phyloP scores from a whole-genome alignment of 2,797 vertebrate species.

The Cirrhinus mrigala region DNA sequence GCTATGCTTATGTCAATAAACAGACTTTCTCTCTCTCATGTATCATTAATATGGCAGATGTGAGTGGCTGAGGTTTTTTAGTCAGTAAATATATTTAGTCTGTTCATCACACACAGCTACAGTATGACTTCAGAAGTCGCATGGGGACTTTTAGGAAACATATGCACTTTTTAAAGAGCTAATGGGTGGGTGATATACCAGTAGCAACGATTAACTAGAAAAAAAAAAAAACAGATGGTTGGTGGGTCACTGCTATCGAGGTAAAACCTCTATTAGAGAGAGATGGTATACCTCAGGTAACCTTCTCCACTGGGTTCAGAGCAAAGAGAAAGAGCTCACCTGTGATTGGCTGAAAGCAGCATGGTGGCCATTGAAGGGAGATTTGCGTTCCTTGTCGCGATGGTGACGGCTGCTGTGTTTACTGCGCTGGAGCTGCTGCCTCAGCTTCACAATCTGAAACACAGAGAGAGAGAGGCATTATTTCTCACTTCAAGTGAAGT shows the following conservation, averaged over 20 bases:
- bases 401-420: constrained; percentile 90
- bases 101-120: neutral
- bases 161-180: neutral
- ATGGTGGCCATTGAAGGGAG: constrained; percentile 89
- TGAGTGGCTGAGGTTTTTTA: neutral
- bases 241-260: neutral
- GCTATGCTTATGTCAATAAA: constrained; percentile 10
- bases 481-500: neutral
- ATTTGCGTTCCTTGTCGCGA: constrained; percentile 87
- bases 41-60: neutral
- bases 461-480: constrained; percentile 19
- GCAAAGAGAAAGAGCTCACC: constrained; percentile 71
- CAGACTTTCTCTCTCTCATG: neutral
- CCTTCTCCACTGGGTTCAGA: constrained; percentile 20
- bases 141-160: neutral
- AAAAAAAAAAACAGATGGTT: neutral
- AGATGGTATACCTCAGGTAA: constrained; percentile 2
- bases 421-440: constrained; percentile 88
- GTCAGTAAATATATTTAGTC: neutral
- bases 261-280: neutral
- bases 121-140: neutral
- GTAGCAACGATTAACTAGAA: no score
- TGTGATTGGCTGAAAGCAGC: constrained; percentile 86
- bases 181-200: no score
- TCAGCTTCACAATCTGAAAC: constrained; percentile 86